A percentile compares a stretch with the other conserved stretches of the same genome.
phyloP scores from a whole-genome alignment of 2,888 invertebrate genomes.

The Nasonovia ribisnigri region DNA sequence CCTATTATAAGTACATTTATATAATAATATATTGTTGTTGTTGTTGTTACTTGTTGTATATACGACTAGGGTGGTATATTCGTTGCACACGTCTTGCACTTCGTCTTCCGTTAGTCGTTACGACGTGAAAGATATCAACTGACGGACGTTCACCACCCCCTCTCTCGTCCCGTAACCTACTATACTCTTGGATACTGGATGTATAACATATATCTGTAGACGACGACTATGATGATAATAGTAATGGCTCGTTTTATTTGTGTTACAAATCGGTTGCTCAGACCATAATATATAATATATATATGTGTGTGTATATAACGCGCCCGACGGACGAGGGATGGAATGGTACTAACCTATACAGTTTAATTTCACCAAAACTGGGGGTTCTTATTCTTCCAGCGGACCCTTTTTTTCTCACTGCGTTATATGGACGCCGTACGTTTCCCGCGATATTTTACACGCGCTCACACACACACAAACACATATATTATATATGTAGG shows the following conservation, averaged over 20 bases:
- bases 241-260: constrained; percentile 35
- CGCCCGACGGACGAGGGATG: not conserved
- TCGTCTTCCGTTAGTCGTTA: constrained; percentile 17
- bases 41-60: not conserved
- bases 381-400: not conserved
- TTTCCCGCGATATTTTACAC: not conserved
- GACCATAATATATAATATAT: not conserved
- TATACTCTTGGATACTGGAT: not conserved
- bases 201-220: not conserved
- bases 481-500: not conserved
- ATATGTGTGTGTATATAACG: not conserved
- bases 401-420: not conserved
- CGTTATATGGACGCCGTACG: not conserved
- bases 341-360: not conserved
- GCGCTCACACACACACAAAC: not conserved
- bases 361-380: constrained; percentile 35
- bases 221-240: not conserved
- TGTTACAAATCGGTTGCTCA: constrained; percentile 42
- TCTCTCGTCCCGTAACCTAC: not conserved
- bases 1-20: not conserved
- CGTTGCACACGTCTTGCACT: not conserved
- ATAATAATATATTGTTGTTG: not conserved
- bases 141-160: not conserved
- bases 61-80: not conserved
- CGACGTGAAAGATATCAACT: not conserved